Conservation (phyloP, 2,888 invertebrate genomes). For the Neoscelio sp. region DNA sequence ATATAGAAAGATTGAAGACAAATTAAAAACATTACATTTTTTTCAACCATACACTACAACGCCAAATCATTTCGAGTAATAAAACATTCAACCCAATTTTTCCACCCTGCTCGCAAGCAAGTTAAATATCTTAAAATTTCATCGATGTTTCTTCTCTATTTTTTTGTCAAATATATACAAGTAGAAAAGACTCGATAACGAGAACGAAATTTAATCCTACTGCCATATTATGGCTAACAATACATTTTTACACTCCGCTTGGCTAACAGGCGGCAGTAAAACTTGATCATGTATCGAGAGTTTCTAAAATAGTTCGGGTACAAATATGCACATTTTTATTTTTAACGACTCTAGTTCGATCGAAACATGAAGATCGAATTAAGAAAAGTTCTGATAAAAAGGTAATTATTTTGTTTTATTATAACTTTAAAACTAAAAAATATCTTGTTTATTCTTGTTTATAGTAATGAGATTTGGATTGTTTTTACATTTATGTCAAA, state of each 20-base stretch:
- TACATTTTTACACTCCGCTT: constrained; percentile 71
- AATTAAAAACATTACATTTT: neutral
- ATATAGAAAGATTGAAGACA: constrained; percentile 2
- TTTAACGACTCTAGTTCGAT: constrained; percentile 13
- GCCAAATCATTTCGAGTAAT: neutral
- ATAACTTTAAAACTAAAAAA: neutral
- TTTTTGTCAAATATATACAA: constrained; percentile 73
- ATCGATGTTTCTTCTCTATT: constrained; percentile 68
- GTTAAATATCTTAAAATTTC: constrained; percentile 73
- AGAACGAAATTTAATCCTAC: constrained; percentile 61
- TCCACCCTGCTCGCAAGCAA: constrained; percentile 54
- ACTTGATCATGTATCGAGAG: constrained; percentile 37
- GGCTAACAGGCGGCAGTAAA: constrained; percentile 49
- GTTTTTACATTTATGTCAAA: too few relatives aligned
- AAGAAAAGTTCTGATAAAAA: constrained; percentile 16
- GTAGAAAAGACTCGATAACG: constrained; percentile 77
- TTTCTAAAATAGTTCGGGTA: constrained; percentile 32
- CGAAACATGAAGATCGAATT: constrained; percentile 44
- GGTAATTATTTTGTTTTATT: neutral
- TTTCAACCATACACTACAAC: neutral
- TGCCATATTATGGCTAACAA: constrained; percentile 70
- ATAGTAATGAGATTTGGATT: too few relatives aligned
- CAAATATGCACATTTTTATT: constrained; percentile 39
- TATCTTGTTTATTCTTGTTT: constrained; percentile 9
- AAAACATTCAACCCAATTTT: constrained; percentile 14